These are phyloP conservation scores for Antigone vipio DNA, from an alignment of 2,113 vertebrate genomes.

Conservation along the genomic window DNA sequence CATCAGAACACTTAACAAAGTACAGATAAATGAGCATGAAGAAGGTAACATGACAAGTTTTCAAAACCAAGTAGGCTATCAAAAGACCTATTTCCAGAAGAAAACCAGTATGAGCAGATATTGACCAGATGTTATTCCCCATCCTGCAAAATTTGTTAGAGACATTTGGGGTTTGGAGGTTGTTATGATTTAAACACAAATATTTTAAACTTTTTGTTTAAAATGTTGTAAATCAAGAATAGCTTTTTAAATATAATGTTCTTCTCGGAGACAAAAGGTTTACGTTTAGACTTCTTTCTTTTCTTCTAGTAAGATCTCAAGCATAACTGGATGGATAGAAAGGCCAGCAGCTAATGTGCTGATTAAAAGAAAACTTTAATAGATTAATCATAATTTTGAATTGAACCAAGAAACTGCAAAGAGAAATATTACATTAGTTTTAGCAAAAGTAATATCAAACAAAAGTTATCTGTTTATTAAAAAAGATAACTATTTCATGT, in stretches of 20 bases:
- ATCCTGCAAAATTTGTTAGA: background rate
- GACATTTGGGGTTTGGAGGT: fast-evolving
- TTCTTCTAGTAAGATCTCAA: background rate
- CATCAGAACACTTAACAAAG: background rate
- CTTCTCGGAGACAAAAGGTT: background rate
- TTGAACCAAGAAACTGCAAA: background rate
- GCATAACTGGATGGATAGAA: background rate
- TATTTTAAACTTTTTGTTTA: background rate
- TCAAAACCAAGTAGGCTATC: background rate
- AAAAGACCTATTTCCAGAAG: background rate
- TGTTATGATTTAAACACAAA: background rate
- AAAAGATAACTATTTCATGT: background rate
- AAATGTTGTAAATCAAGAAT: background rate
- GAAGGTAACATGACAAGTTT: background rate
- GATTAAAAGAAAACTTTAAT: background rate
- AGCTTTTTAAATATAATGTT: background rate
- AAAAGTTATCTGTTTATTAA: background rate
- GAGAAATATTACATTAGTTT: background rate
- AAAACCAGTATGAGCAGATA: background rate
- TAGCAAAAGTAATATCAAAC: background rate
- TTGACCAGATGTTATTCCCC: background rate
- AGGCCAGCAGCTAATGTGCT: background rate
- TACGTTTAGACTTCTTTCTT: background rate
- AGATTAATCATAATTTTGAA: background rate
- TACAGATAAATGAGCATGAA: background rate